Conservation (phyloP, 2,888 invertebrate genomes). For the Diplazon laetatorius region DNA sequence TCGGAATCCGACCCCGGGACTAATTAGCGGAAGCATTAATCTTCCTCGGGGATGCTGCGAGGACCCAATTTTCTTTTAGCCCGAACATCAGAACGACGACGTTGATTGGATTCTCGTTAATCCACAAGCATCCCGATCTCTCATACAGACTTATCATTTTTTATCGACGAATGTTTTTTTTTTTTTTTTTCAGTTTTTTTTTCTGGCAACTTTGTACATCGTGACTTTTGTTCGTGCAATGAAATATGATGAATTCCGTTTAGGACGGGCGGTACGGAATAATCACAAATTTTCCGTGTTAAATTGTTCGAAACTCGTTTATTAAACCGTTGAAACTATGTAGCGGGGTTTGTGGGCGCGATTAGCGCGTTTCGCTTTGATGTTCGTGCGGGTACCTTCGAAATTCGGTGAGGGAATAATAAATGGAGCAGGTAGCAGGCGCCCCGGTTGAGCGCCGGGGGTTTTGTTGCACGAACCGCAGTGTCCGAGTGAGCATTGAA, state of each 20-base stretch:
- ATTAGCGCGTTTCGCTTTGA: conserved; percentile 62
- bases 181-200: conserved; percentile 42
- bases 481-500: conserved; percentile 39
- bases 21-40: conserved; percentile 81
- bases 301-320: conserved; percentile 6
- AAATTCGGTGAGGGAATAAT: conserved; percentile 55
- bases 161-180: conserved; percentile 50
- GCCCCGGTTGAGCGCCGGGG: conserved; percentile 23
- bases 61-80: conserved; percentile 80
- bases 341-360: conserved; percentile 34
- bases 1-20: conserved; percentile 74
- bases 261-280: not conserved
- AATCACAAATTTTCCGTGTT: conserved; percentile 14
- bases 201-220: conserved; percentile 35
- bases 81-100: conserved; percentile 76
- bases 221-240: conserved; percentile 30
- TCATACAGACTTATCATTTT: conserved; percentile 68
- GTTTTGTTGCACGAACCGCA: conserved; percentile 16
- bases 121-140: conserved; percentile 70
- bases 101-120: conserved; percentile 79
- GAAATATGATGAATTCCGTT: conserved; percentile 16
- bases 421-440: conserved; percentile 66
- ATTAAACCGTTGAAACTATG: conserved; percentile 24
- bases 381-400: conserved; percentile 49
- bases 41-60: conserved; percentile 76